Conservation (phyloP, 2,797 vertebrate genomes). For the Gymnocypris eckloni region DNA sequence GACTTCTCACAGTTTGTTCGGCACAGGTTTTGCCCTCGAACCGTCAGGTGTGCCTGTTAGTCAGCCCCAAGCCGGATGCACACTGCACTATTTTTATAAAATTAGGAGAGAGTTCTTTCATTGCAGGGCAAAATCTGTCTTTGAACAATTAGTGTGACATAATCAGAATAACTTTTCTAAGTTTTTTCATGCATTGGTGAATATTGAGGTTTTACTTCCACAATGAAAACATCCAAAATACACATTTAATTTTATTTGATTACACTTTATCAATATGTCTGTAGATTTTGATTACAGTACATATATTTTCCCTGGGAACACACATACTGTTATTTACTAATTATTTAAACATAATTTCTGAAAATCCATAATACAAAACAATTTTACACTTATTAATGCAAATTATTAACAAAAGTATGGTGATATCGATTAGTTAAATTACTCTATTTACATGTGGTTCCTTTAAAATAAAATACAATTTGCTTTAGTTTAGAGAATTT, state of each 20-base stretch:
- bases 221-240: neutral
- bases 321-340: too few species aligned
- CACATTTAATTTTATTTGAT: neutral
- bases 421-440: neutral
- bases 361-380: neutral
- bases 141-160: neutral
- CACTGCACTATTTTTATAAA: neutral
- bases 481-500: neutral
- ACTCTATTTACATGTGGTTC: neutral
- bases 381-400: neutral
- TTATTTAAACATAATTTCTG: neutral
- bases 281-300: neutral
- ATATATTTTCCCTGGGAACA: neutral
- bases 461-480: neutral
- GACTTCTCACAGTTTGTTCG: constrained; percentile 74
- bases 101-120: neutral
- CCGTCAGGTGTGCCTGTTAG: constrained; percentile 5
- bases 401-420: too few species aligned
- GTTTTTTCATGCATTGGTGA: neutral
- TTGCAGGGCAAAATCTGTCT: neutral
- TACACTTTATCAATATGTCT: too few species aligned
- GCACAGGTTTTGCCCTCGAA: constrained; percentile 58
- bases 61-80: neutral
- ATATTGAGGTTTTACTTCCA: neutral
- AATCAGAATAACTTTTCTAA: constrained; percentile 1